A percentile compares a stretch with the other conserved stretches of the same genome.
These are phyloP conservation scores for Podarcis cretensis DNA, from an alignment of 2,113 vertebrate species.

Conservation along the genomic window DNA sequence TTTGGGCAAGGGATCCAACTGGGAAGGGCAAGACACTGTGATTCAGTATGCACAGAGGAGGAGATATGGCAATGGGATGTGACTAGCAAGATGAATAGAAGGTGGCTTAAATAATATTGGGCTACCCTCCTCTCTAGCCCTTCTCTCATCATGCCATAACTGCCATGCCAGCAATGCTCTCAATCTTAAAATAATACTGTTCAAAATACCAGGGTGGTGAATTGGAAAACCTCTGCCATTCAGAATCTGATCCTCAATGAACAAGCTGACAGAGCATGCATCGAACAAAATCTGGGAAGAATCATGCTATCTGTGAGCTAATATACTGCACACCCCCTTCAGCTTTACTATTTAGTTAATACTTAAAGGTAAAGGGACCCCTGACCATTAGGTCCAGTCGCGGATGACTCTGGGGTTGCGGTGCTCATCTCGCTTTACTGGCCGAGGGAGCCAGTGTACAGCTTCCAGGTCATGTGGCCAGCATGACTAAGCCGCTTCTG, in stretches of 20 bases:
- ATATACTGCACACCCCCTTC: neutral
- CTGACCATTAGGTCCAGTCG: too few species aligned
- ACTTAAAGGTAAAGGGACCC: constrained; percentile 63
- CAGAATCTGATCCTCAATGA: neutral
- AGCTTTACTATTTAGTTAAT: neutral
- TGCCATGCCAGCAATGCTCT: neutral
- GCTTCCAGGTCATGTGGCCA: too few species aligned
- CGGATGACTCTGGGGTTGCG: too few species aligned
- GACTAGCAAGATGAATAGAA: neutral
- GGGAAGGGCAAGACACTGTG: neutral
- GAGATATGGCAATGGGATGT: neutral
- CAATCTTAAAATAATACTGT: neutral
- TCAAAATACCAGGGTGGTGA: neutral
- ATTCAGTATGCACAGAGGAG: neutral
- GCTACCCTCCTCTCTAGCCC: neutral
- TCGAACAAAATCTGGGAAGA: neutral
- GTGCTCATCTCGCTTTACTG: too few species aligned
- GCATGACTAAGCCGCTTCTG: too few species aligned
- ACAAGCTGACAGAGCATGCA: neutral
- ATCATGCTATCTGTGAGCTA: neutral
- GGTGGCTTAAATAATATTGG: neutral
- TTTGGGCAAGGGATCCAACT: neutral
- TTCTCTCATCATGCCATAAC: neutral
- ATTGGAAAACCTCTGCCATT: neutral
- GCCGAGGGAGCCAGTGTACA: too few species aligned